Evolutionary conservation across 2,888 invertebrate species (phyloP).

Genomic region (Acronicta alni): DNA sequence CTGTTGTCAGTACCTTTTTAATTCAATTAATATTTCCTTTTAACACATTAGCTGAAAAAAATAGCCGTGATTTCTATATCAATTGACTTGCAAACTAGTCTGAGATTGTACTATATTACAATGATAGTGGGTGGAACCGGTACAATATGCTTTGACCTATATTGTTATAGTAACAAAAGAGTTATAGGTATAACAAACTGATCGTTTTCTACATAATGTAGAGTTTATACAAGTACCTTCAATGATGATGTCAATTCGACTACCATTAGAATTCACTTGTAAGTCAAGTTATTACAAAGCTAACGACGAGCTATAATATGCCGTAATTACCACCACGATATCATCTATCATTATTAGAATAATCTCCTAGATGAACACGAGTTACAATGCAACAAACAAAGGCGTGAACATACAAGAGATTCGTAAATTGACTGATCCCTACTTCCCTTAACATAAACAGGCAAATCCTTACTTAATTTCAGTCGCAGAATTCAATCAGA

Average conservation of each 20-base stretch:
- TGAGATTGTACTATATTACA: constrained; percentile 3
- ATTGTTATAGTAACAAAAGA: not conserved
- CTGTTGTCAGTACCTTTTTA: constrained; percentile 40
- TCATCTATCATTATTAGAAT: constrained; percentile 45
- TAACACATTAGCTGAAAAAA: constrained; percentile 33
- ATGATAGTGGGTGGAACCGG: constrained; percentile 1
- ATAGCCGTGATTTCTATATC: constrained; percentile 19
- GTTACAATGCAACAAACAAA: constrained; percentile 67
- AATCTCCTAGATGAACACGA: constrained; percentile 32
- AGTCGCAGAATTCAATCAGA: constrained; percentile 89
- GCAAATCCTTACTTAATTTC: constrained; percentile 89
- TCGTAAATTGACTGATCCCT: constrained; percentile 85
- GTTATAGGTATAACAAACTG: constrained; percentile 3
- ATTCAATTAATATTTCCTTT: constrained; percentile 25
- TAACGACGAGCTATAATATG: constrained; percentile 19
- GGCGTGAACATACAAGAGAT: constrained; percentile 75
- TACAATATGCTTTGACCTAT: not conserved
- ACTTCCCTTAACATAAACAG: constrained; percentile 85
- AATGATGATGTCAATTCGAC: constrained; percentile 17
- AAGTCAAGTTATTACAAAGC: constrained; percentile 9
- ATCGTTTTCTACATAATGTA: constrained; percentile 4
- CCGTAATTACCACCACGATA: constrained; percentile 32
- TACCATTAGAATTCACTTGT: constrained; percentile 16
- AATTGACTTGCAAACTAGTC: constrained; percentile 10
- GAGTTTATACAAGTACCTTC: not conserved